These are phyloP conservation scores for Heliconius melpomene DNA, from an alignment of 1,140 invertebrate genomes.

Conservation along the genomic window DNA sequence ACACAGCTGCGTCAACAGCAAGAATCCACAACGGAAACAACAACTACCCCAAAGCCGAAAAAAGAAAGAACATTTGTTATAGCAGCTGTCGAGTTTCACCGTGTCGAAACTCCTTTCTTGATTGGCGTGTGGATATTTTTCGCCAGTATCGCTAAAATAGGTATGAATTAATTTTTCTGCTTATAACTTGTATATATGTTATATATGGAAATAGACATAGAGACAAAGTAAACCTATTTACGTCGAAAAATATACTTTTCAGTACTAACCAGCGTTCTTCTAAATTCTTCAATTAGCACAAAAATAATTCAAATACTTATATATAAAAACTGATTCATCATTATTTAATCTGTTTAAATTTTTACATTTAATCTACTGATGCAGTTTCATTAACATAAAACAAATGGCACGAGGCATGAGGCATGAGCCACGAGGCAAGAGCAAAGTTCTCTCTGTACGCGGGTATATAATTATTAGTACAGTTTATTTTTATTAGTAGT, in stretches of 20 bases:
- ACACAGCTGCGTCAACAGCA: constrained; percentile 63
- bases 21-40: constrained; percentile 57
- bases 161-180: constrained; percentile 81
- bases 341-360: too few species aligned
- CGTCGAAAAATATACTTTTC: not conserved
- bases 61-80: constrained; percentile 83
- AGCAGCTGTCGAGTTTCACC: constrained; percentile 90
- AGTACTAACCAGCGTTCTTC: not conserved
- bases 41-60: constrained; percentile 56
- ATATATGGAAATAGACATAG: not conserved
- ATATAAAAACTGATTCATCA: too few species aligned
- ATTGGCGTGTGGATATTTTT: constrained; percentile 97
- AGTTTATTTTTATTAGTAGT: too few species aligned
- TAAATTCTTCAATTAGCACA: not conserved
- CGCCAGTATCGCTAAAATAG: constrained; percentile 96
- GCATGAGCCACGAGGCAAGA: not conserved
- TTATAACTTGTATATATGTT: not conserved
- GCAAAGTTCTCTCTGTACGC: constrained; percentile 8
- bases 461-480: not conserved
- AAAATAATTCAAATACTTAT: not conserved
- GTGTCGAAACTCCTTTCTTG: constrained; percentile 95
- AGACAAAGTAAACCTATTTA: not conserved
- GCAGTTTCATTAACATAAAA: not conserved
- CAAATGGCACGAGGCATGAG: not conserved
- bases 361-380: not conserved